Percentiles rank a stretch among this genome's conserved stretches.
Evolutionary conservation across 2,888 invertebrate species (phyloP).

Genomic region (Melanostoma scalare): DNA sequence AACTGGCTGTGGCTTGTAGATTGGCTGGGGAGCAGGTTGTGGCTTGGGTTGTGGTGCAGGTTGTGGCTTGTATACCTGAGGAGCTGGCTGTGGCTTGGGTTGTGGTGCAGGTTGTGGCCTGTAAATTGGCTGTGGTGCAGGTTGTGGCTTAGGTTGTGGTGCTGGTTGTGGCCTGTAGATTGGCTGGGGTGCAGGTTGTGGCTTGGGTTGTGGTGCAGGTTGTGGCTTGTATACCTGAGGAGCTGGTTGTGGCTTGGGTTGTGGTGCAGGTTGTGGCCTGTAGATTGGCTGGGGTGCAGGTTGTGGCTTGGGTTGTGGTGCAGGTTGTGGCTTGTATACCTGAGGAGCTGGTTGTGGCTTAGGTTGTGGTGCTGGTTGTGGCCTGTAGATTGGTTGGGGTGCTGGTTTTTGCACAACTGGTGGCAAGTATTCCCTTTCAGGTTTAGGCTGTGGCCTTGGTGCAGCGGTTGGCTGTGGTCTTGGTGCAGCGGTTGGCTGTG

Average conservation of each 20-base stretch:
- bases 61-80: slow-evolving; percentile 8
- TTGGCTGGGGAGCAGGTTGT: not conserved
- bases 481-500: not conserved
- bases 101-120: slow-evolving; percentile 7
- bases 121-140: slow-evolving; percentile 8
- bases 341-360: slow-evolving; percentile 12
- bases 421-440: slow-evolving; percentile 35
- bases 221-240: slow-evolving; percentile 5
- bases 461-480: slow-evolving; percentile 8
- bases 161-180: slow-evolving; percentile 11
- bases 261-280: not conserved
- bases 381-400: slow-evolving; percentile 8
- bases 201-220: slow-evolving; percentile 6
- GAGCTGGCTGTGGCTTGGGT: not conserved
- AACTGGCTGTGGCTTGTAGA: not conserved
- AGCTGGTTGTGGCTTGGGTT: not conserved
- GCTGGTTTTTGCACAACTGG: slow-evolving; percentile 4
- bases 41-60: slow-evolving; percentile 13
- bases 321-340: slow-evolving; percentile 18
- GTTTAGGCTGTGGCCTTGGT: slow-evolving; percentile 4
- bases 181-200: not conserved
- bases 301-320: not conserved
- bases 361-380: not conserved
- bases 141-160: slow-evolving; percentile 7
- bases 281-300: slow-evolving; percentile 3